Conservation (phyloP, 2,888 invertebrate genomes). For the Homarus gammarus region DNA sequence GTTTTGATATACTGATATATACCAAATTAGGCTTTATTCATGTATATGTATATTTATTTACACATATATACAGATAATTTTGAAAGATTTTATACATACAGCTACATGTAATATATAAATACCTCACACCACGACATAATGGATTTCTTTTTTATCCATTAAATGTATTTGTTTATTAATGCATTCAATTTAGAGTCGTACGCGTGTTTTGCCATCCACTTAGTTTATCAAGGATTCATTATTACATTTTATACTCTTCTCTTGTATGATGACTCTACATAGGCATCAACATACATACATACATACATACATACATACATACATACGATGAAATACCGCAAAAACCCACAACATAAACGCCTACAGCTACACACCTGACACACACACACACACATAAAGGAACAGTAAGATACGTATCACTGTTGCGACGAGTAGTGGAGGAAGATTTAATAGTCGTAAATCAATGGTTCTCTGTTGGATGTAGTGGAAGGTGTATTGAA, state of each 20-base stretch:
- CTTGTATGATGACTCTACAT: not conserved
- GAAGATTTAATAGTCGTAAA: not conserved
- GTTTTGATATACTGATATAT: not conserved
- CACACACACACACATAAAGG: slow-evolving; percentile 7
- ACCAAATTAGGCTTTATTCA: not conserved
- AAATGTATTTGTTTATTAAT: slow-evolving; percentile 3
- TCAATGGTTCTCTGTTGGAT: not conserved
- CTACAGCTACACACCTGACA: not conserved
- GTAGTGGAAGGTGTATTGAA: not conserved
- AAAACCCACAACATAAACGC: not conserved
- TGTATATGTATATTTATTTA: slow-evolving; percentile 12
- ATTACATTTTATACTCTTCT: too few relatives aligned
- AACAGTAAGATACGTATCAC: not conserved
- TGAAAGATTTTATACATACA: too few relatives aligned
- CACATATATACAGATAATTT: slow-evolving; percentile 24
- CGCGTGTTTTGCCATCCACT: too few relatives aligned
- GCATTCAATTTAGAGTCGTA: not conserved
- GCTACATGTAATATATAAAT: too few relatives aligned
- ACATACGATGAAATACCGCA: not conserved
- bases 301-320: slow-evolving; percentile 19
- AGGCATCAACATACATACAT: slow-evolving; percentile 14
- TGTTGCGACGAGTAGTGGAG: not conserved
- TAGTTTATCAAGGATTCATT: not conserved
- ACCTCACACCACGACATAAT: too few relatives aligned
- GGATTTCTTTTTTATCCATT: too few relatives aligned